Percentiles rank a stretch among this genome's conserved stretches.
Conservation (phyloP, 2,797 vertebrate species). For the Gobionotothen gibberifrons region DNA sequence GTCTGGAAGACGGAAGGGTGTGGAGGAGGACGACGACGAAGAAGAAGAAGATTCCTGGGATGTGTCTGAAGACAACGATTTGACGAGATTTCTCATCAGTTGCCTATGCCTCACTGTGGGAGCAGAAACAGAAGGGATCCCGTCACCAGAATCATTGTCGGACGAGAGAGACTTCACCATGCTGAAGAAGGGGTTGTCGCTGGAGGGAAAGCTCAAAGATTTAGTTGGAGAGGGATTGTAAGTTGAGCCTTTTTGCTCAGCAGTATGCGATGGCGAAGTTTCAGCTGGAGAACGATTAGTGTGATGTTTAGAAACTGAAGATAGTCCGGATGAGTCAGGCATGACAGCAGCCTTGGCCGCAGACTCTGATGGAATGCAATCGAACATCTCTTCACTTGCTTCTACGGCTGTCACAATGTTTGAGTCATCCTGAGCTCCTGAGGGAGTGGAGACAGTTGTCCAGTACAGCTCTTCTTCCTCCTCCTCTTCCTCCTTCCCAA, state of each 20-base stretch:
- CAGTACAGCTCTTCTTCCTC: conserved; percentile 87
- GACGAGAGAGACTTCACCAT: conserved; percentile 92
- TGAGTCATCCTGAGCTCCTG: conserved; percentile 82
- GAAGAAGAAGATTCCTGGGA: conserved; percentile 85
- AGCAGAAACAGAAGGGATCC: conserved; percentile 55
- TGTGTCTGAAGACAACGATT: conserved; percentile 95
- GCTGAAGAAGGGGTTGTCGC: conserved; percentile 89
- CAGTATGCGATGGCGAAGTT: conserved; percentile 52
- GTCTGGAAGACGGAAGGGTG: conserved; percentile 85
- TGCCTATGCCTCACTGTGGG: conserved; percentile 87
- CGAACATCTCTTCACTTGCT: conserved; percentile 93
- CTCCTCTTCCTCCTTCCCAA: conserved; percentile 94
- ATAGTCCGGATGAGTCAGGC: conserved; percentile 60
- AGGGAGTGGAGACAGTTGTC: conserved; percentile 73
- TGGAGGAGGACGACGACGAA: conserved; percentile 74
- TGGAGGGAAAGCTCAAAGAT: conserved; percentile 85
- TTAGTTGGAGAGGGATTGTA: conserved; percentile 86
- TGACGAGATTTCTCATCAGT: conserved; percentile 94
- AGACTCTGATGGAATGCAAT: conserved; percentile 73
- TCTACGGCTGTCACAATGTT: conserved; percentile 91
- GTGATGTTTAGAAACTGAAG: conserved; percentile 50
- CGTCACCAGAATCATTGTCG: conserved; percentile 90
- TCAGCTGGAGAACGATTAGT: conserved; percentile 75
- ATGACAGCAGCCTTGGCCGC: conserved; percentile 60
- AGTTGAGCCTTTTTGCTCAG: conserved; percentile 66